Conservation (phyloP, 1,140 invertebrate genomes). For the Drosophila arizonae region DNA sequence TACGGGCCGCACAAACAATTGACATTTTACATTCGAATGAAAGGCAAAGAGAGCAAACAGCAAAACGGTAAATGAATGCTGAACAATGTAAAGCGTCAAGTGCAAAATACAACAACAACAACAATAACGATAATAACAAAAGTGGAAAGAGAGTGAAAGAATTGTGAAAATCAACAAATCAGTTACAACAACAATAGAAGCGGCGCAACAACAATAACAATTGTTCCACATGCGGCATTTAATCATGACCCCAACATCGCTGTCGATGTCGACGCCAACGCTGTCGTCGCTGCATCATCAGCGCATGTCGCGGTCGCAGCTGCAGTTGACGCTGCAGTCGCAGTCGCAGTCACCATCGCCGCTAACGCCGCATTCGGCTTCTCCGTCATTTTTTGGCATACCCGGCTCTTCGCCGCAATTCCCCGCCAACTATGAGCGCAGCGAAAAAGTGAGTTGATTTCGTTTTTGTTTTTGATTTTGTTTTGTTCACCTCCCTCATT, state of each 20-base stretch:
- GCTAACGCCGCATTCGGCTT: conserved; percentile 55
- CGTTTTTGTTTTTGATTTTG: neutral
- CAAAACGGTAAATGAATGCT: conserved; percentile 27
- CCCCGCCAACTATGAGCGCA: conserved; percentile 79
- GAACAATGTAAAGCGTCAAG: conserved; percentile 47
- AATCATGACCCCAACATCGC: conserved; percentile 76
- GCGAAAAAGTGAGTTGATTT: conserved; percentile 77
- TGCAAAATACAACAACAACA: conserved; percentile 26
- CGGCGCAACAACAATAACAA: conserved; percentile 24
- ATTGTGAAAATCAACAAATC: conserved; percentile 36
- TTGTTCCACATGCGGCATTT: conserved; percentile 63
- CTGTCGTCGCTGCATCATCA: conserved; percentile 72
- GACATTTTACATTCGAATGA: conserved; percentile 68
- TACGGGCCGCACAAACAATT: conserved; percentile 55
- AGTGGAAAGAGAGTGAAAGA: conserved; percentile 53
- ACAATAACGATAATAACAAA: neutral
- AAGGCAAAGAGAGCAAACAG: conserved; percentile 31
- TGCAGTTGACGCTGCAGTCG: conserved; percentile 18
- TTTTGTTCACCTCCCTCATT: too few relatives aligned
- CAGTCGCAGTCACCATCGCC: conserved; percentile 46
- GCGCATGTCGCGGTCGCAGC: conserved; percentile 61
- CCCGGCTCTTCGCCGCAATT: conserved; percentile 60
- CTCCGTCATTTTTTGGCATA: conserved; percentile 59
- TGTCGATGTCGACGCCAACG: conserved; percentile 78
- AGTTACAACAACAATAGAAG: conserved; percentile 18